Evolutionary conservation across 2,113 vertebrate species (phyloP).

Genomic region (Rhabdornis inornatus): DNA sequence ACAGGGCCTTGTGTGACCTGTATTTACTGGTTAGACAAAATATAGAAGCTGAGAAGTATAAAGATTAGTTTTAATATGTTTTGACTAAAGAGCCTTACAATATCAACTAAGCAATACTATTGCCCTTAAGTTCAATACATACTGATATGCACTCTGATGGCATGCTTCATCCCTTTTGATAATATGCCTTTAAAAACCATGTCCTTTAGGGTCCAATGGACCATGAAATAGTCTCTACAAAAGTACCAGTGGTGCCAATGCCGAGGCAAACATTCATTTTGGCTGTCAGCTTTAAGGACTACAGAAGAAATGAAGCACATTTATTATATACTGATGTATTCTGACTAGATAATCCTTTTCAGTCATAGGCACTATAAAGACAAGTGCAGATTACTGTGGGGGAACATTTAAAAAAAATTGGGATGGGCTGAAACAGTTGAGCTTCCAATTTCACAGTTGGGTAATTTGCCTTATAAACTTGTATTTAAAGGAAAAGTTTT

Average conservation of each 20-base stretch:
- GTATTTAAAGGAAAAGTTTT: slow-evolving; percentile 70
- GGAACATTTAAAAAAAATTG: slow-evolving; percentile 57
- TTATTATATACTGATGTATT: slow-evolving; percentile 76
- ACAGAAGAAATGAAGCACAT: slow-evolving; percentile 74
- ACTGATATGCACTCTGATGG: slow-evolving; percentile 24
- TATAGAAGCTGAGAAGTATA: background rate
- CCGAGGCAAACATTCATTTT: slow-evolving; percentile 75
- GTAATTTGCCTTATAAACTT: slow-evolving; percentile 73
- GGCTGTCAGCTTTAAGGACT: slow-evolving; percentile 74
- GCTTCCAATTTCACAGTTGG: slow-evolving; percentile 77
- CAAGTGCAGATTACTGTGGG: slow-evolving; percentile 64
- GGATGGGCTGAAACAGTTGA: slow-evolving; percentile 49
- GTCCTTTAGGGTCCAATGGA: slow-evolving; percentile 81
- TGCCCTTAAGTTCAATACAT: slow-evolving; percentile 47
- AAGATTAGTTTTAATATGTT: slow-evolving; percentile 12
- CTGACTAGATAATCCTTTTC: slow-evolving; percentile 75
- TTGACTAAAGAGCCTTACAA: slow-evolving; percentile 3
- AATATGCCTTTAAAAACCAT: slow-evolving; percentile 77
- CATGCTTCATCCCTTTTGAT: slow-evolving; percentile 66
- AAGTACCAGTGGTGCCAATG: slow-evolving; percentile 60
- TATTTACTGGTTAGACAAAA: slow-evolving; percentile 6
- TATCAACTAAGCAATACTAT: background rate
- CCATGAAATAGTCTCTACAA: slow-evolving; percentile 80
- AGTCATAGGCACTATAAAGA: slow-evolving; percentile 66
- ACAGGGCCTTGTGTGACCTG: background rate